A percentile compares a stretch with the other conserved stretches of the same genome.
phyloP scores from a whole-genome alignment of 2,113 vertebrate species.

The Barnardius zonarius region DNA sequence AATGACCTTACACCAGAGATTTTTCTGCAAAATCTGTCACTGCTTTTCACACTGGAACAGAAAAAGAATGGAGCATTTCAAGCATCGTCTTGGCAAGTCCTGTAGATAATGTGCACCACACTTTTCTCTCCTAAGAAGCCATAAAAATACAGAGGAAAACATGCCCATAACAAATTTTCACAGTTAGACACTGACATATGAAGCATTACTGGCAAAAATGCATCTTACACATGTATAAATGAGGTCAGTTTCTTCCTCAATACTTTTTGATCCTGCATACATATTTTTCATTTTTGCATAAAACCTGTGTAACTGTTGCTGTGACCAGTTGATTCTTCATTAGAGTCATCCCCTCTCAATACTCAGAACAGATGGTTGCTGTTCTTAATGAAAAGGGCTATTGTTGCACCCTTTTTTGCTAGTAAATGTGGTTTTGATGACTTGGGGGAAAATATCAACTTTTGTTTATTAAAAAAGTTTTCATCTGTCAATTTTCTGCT shows the following conservation, averaged over 20 bases:
- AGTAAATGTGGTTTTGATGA: not conserved
- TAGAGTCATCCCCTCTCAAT: not conserved
- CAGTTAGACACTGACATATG: not conserved
- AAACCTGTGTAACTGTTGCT: constrained; percentile 22
- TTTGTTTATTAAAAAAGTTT: not conserved
- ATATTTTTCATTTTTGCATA: constrained; percentile 22
- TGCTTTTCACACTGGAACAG: not conserved
- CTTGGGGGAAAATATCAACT: not conserved
- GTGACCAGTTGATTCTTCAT: constrained; percentile 14
- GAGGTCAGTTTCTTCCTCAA: not conserved
- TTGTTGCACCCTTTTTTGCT: not conserved
- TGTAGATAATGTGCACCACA: not conserved
- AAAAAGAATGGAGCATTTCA: not conserved
- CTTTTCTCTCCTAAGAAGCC: not conserved
- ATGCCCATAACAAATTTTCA: not conserved
- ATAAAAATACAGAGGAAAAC: not conserved
- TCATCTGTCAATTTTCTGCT: not conserved
- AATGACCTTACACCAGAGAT: not conserved
- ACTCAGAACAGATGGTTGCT: not conserved
- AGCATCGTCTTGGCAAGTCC: not conserved
- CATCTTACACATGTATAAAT: not conserved
- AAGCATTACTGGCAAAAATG: not conserved
- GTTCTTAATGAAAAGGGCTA: not conserved
- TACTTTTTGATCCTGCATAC: not conserved
- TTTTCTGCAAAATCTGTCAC: not conserved